Conservation (phyloP, 2,113 vertebrate genomes). For the Oreochromis aureus region DNA sequence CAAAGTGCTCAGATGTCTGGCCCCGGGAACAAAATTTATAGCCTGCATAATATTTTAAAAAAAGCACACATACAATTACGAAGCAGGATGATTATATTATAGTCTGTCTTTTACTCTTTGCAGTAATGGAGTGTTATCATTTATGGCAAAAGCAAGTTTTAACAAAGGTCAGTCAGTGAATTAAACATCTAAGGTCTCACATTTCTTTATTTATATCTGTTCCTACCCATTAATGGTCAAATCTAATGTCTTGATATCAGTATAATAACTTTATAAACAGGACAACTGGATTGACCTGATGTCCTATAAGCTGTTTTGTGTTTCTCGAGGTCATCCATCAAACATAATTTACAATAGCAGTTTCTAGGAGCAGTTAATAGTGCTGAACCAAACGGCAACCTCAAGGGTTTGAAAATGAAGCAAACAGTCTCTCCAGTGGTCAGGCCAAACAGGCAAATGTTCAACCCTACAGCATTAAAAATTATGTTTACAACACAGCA, state of each 20-base stretch:
- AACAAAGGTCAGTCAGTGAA: background rate
- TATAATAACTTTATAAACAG: background rate
- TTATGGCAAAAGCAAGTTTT: background rate
- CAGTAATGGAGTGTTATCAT: background rate
- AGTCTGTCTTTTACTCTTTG: background rate
- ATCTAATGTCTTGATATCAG: background rate
- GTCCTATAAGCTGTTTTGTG: background rate
- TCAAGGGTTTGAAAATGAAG: background rate
- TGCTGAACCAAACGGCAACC: background rate
- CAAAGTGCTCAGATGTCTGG: background rate
- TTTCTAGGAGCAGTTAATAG: background rate
- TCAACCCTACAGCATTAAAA: background rate
- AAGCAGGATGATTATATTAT: background rate
- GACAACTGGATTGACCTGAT: background rate
- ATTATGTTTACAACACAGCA: background rate
- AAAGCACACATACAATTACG: background rate
- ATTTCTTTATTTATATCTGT: background rate
- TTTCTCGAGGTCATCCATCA: background rate
- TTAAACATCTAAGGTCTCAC: background rate
- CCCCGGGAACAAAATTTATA: background rate
- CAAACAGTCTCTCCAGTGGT: background rate
- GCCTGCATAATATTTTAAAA: background rate
- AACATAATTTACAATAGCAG: background rate
- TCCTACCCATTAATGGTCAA: background rate
- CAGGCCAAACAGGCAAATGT: background rate